Evolutionary conservation across 2,888 invertebrate species (phyloP), one percentile per base, ranked within the genome.

Genomic region (Mythimna loreyi): DNA sequence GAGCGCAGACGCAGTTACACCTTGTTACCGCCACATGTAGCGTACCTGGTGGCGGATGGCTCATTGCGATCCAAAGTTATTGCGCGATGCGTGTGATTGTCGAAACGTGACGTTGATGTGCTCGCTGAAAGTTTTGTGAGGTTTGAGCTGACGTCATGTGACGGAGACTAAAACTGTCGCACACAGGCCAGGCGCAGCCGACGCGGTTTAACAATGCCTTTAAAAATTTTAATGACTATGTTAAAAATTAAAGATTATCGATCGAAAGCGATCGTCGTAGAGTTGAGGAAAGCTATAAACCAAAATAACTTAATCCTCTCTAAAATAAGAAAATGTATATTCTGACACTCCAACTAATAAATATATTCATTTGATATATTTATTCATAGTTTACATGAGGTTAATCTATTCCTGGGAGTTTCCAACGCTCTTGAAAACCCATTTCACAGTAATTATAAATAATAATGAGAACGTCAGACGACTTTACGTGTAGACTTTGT

Each of bases 1-100:
- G 75, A 61, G 79, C 55, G 55, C 55, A 33, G 33, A 21, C 80
- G 72, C 83, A 86, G 89, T 80, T 83, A 89, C 91, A 91, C 86
- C 91, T 91, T 86, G 91, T 91, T 91, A 87, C 87, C 74, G 79
- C 83, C 82, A 85, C 84, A 88, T 90, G 89, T 87, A 76, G 82
- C 89, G 89, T 86, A 86, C 84, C 88, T 86, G 79, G 63, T 36
- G 77, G 77, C 67, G 60, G 77, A 80, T 81, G 81, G 73, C 74
- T 83, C 84, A 78, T 84, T 75, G 80, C 78, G 62, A 73, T 49
- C n/a, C 43, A 55, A 78, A 83, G 52, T 76, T 81, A 83, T 79
- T 79, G 82, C 66, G 73, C 66, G 73, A 74, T 80, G 67, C 52
- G 52, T 49, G 53, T 43, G 72, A 72, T 76, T 75, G 64, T 67